Percentiles rank a stretch among this genome's conserved stretches.
Evolutionary conservation across 2,797 vertebrate species (phyloP).

Genomic region (Darevskia nairensis): DNA sequence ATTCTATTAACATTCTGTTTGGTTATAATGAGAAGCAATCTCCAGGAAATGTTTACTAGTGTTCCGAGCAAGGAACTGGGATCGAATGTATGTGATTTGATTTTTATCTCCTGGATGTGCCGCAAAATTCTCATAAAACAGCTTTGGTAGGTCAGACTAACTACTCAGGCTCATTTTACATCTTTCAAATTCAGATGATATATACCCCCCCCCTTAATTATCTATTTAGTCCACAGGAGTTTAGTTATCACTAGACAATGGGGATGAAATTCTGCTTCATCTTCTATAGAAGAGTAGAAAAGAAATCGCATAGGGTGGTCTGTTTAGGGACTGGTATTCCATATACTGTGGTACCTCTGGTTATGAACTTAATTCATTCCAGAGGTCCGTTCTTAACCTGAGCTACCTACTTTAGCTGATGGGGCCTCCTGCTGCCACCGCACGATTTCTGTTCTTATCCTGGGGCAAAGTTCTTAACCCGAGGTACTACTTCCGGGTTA

Average conservation of each 20-base stretch:
- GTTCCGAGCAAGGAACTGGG: neutral
- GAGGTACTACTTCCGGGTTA: too few species aligned
- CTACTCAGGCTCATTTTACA: neutral
- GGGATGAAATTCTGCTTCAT: neutral
- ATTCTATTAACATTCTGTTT: conserved; percentile 25
- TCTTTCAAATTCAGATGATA: neutral
- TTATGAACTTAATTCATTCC: too few species aligned
- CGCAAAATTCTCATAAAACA: neutral
- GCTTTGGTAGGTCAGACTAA: neutral
- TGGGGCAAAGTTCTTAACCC: too few species aligned
- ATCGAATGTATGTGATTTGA: neutral
- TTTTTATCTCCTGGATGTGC: neutral
- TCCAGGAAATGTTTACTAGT: neutral
- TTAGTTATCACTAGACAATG: neutral
- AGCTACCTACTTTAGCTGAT: too few species aligned
- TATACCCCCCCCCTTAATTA: neutral
- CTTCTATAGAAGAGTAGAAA: neutral
- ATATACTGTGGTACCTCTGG: too few species aligned
- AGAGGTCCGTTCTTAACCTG: too few species aligned
- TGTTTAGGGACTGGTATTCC: neutral
- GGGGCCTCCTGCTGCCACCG: too few species aligned
- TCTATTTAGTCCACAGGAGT: neutral
- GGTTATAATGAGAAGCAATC: neutral
- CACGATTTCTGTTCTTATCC: too few species aligned
- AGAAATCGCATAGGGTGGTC: neutral